These are phyloP conservation scores for Eretmochelys imbricata DNA, from an alignment of 2,113 vertebrate genomes.

Conservation along the genomic window DNA sequence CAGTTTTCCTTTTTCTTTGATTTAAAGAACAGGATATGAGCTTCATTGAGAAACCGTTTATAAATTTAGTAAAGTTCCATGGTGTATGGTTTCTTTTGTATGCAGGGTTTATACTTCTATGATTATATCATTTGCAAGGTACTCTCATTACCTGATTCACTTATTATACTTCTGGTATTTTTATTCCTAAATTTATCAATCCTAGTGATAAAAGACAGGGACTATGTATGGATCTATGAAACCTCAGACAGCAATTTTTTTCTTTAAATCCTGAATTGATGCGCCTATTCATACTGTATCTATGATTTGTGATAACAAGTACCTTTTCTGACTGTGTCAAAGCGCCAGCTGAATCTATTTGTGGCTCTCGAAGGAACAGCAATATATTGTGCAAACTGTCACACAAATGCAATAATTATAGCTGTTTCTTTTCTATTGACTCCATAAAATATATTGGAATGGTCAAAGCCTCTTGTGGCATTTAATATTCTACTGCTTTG, in stretches of 20 bases:
- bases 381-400: neutral
- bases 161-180: neutral
- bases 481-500: conserved; percentile 31
- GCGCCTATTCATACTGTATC: neutral
- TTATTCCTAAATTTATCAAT: neutral
- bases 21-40: neutral
- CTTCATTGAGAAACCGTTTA: neutral
- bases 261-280: neutral
- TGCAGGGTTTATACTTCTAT: neutral
- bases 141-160: neutral
- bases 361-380: neutral
- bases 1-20: neutral
- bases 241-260: neutral
- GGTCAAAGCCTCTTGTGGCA: neutral
- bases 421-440: neutral
- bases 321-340: neutral
- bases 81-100: neutral
- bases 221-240: neutral
- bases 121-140: neutral
- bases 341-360: neutral
- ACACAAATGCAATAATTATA: neutral
- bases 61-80: neutral
- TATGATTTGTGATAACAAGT: neutral
- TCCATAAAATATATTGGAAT: conserved; percentile 2
- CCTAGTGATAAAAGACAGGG: neutral